Evolutionary conservation across 2,113 vertebrate species (phyloP).

Genomic region (Zosterops japonicus): DNA sequence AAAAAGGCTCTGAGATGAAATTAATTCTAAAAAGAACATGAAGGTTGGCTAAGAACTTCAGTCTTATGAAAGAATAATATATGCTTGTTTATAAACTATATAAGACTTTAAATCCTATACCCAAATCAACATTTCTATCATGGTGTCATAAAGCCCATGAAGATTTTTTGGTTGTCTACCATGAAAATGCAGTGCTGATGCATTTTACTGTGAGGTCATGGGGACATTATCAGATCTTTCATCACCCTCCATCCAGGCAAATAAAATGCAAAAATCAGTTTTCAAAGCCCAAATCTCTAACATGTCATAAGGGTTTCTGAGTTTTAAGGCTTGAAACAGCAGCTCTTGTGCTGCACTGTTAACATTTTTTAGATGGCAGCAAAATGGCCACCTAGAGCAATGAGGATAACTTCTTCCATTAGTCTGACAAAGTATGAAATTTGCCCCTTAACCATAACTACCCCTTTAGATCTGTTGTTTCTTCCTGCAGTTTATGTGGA

Average conservation of each 20-base stretch:
- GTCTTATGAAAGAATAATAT: constrained; percentile 48
- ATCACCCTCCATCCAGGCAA: constrained; percentile 30
- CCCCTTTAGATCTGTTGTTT: constrained; percentile 62
- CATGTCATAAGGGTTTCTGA: constrained; percentile 31
- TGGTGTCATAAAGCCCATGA: constrained; percentile 50
- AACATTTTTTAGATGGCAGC: constrained; percentile 58
- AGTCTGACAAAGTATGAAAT: constrained; percentile 74
- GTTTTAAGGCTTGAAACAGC: constrained; percentile 69
- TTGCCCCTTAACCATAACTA: constrained; percentile 58
- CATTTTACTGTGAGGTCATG: constrained; percentile 56
- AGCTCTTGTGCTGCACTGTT: constrained; percentile 29
- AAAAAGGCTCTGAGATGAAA: constrained; percentile 44
- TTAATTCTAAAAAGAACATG: constrained; percentile 7
- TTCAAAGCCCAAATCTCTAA: constrained; percentile 36
- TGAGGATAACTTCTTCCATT: constrained; percentile 64
- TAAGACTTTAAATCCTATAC: constrained; percentile 46
- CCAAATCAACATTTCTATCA: constrained; percentile 49
- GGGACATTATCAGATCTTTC: constrained; percentile 48
- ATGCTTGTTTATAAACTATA: background rate
- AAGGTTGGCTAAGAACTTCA: constrained; percentile 31
- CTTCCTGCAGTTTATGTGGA: constrained; percentile 49
- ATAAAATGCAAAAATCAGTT: constrained; percentile 50
- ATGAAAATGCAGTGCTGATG: constrained; percentile 61
- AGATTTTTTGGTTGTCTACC: constrained; percentile 47
- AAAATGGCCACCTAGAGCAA: constrained; percentile 65